These are phyloP conservation scores for Glaucidium brasilianum DNA, from an alignment of 2,113 vertebrate genomes.

Conservation along the genomic window DNA sequence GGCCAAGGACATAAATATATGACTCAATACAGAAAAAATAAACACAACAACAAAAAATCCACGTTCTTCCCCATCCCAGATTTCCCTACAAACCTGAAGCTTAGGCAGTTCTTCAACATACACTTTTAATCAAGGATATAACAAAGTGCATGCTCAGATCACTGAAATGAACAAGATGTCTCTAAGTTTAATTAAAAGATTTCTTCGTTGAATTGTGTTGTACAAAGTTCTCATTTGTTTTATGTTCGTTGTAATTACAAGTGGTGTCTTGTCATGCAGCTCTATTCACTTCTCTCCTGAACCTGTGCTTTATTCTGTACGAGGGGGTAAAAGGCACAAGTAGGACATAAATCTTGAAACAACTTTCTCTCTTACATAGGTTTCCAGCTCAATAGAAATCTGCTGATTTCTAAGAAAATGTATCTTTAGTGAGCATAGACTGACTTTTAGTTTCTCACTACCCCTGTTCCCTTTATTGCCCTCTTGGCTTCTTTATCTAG, in stretches of 20 bases:
- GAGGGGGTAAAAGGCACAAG: not conserved
- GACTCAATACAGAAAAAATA: not conserved
- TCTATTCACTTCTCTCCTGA: not conserved
- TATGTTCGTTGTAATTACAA: not conserved
- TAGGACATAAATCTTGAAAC: not conserved
- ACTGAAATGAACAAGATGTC: not conserved
- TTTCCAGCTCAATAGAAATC: not conserved
- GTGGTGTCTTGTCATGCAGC: not conserved
- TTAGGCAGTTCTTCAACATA: not conserved
- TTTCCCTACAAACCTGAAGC: not conserved
- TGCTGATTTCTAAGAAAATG: not conserved
- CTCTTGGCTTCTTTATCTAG: not conserved
- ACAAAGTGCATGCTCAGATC: not conserved
- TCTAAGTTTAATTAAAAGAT: slow-evolving; percentile 19
- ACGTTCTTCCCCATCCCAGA: not conserved
- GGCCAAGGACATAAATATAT: not conserved
- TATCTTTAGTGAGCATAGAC: not conserved
- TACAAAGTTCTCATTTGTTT: not conserved
- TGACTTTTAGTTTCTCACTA: not conserved
- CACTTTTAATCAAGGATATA: not conserved
- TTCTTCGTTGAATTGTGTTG: not conserved
- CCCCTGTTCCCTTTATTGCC: not conserved
- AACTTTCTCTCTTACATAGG: not conserved
- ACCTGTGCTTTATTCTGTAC: not conserved
- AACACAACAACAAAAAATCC: not conserved